These are phyloP conservation scores for Papilio polytes DNA, from an alignment of 1,140 invertebrate genomes.

Conservation along the genomic window DNA sequence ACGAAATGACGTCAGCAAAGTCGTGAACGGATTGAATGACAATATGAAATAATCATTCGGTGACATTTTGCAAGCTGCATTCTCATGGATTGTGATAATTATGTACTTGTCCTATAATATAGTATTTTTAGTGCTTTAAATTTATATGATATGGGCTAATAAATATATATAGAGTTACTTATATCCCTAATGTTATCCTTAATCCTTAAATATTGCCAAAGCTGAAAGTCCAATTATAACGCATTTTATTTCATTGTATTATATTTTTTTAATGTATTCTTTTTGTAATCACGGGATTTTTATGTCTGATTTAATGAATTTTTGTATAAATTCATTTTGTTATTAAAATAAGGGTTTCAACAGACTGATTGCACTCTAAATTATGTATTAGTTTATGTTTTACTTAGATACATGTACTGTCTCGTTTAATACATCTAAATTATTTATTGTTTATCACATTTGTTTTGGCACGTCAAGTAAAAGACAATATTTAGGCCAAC, in stretches of 20 bases:
- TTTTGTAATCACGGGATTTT: background rate
- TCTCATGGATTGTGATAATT: background rate
- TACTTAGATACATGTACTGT: background rate
- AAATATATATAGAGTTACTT: constrained; percentile 3
- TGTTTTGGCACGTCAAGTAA: background rate
- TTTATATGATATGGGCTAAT: constrained; percentile 11
- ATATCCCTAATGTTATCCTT: constrained; percentile 10
- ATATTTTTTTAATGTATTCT: background rate
- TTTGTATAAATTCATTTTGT: constrained; percentile 11
- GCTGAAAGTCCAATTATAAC: background rate
- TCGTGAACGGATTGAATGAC: background rate
- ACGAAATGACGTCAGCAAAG: no score
- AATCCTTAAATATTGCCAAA: constrained; percentile 16
- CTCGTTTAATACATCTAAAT: background rate
- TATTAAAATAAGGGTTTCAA: constrained; percentile 8
- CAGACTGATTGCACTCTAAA: constrained; percentile 29
- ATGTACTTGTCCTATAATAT: background rate
- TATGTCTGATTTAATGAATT: background rate
- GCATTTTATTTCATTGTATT: background rate
- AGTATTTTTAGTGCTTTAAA: constrained; percentile 21
- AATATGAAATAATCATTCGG: background rate
- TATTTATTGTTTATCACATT: background rate
- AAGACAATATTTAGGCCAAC: background rate
- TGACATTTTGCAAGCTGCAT: background rate
- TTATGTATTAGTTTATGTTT: constrained; percentile 17